Evolutionary conservation across 2,888 invertebrate species (phyloP).

Genomic region (Nephrocerus scutellatus): DNA sequence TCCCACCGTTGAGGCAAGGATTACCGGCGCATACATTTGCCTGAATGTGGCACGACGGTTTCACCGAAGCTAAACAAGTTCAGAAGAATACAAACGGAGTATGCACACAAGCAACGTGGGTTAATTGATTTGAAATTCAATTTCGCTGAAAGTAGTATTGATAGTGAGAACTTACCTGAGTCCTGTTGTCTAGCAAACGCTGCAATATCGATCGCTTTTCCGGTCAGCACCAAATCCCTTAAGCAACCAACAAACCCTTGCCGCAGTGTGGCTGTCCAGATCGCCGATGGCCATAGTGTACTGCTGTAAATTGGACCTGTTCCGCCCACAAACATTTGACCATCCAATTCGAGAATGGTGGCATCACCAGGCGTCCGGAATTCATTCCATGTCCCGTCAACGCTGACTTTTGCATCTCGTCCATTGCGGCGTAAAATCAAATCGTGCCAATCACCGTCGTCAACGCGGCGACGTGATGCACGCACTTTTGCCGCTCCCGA

Average conservation of each 20-base stretch:
- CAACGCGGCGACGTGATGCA: conserved; percentile 72
- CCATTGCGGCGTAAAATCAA: conserved; percentile 76
- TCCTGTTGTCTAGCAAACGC: conserved; percentile 84
- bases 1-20: conserved; percentile 84
- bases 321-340: conserved; percentile 83
- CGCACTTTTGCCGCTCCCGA: conserved; percentile 82
- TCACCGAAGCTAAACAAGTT: conserved; percentile 65
- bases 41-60: conserved; percentile 79
- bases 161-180: conserved; percentile 55
- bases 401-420: conserved; percentile 78
- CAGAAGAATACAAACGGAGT: too few relatives aligned
- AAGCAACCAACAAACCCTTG: conserved; percentile 93
- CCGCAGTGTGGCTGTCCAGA: conserved; percentile 85
- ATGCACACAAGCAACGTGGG: not conserved
- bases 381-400: conserved; percentile 81
- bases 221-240: conserved; percentile 80
- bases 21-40: conserved; percentile 73
- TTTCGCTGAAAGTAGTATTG: not conserved
- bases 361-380: conserved; percentile 86
- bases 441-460: conserved; percentile 91
- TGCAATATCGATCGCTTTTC: conserved; percentile 80
- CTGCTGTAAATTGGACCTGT: conserved; percentile 74
- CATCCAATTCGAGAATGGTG: conserved; percentile 80
- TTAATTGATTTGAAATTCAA: not conserved
- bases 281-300: conserved; percentile 69